Evolutionary conservation across 2,113 vertebrate species (phyloP), one percentile per base, ranked within the genome.

Genomic region (Anolis sagrei): DNA sequence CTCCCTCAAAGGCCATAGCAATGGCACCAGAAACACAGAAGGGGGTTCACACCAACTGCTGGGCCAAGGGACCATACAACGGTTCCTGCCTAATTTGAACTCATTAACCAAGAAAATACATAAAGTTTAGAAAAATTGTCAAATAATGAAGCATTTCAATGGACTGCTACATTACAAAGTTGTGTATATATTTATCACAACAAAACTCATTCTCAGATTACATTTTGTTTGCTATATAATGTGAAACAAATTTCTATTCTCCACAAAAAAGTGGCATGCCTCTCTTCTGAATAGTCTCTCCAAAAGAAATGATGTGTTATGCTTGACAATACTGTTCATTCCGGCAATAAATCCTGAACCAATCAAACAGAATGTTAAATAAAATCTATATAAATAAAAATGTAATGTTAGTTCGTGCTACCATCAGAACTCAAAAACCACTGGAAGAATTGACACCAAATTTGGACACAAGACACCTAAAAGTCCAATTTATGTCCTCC

Each of bases 221-320:
- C 74, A 66, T 19, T 48, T 78, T 79, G 14, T 3, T 76, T 87
- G n/a, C n/a, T n/a, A n/a, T 75, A 39, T 66, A 89, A 87, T 76
- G n/a, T 10, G 70, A 79, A 69, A 48, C 23, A 88, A 18, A 84
- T 78, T 82, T 51, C 0, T 84, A 29, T 14, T 74, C 32, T 73
- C 64, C 11, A 21, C 79, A 84, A 92, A 87, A 51, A 36, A 87
- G 34, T 21, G 62, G 86, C 10, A 81, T 61, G 84, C 34, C 14
- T 79, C 6, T 14, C 76, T 91, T 91, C 73, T 84, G 3, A 2
- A 49, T 21, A 58, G 9, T 21, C 6, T 36, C 68, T 32, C 70
- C 85, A 18, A 85, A 92, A 90, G 25, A 21, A 82, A 11, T 11
- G 49, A 51, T 51, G n/a, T n/a, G n/a, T n/a, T n/a, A n/a, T n/a